Evolutionary conservation across 2,113 vertebrate species (phyloP).

Genomic region (Muntiacus muntjak): DNA sequence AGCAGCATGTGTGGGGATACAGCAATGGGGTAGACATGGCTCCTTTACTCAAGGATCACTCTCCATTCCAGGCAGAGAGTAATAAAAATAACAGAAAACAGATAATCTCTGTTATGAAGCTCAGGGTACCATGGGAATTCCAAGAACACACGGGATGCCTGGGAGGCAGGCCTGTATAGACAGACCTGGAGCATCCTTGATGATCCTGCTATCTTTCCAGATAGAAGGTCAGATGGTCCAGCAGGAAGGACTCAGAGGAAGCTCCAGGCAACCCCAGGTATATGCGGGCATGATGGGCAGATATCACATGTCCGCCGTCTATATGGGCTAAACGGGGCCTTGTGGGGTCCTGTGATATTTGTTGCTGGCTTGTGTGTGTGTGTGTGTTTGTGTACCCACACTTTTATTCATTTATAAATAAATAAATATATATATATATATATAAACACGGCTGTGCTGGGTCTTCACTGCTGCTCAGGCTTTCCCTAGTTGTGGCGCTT

Average conservation of each 20-base stretch:
- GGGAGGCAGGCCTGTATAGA: neutral
- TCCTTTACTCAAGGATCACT: neutral
- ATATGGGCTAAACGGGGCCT: neutral
- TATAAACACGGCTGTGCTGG: neutral
- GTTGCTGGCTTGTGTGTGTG: neutral
- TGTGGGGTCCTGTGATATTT: neutral
- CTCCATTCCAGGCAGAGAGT: neutral
- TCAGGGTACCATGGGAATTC: neutral
- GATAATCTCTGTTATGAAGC: neutral
- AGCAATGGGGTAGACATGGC: too few relatives aligned
- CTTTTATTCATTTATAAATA: too few relatives aligned
- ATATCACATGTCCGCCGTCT: accelerated
- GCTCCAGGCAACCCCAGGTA: too few relatives aligned
- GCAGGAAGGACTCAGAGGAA: neutral
- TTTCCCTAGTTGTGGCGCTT: neutral
- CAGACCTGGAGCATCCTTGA: too few relatives aligned
- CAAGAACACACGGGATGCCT: neutral
- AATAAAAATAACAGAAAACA: neutral
- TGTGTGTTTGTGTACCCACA: neutral
- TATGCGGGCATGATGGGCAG: too few relatives aligned
- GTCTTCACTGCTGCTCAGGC: neutral
- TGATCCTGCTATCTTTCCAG: neutral
- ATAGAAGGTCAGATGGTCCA: too few relatives aligned
- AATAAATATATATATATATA: too few relatives aligned
- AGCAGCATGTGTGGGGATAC: neutral